Base-by-base conservation (phyloP, 2,888 invertebrate genomes). In the Seladonia tumulorum region DNA sequence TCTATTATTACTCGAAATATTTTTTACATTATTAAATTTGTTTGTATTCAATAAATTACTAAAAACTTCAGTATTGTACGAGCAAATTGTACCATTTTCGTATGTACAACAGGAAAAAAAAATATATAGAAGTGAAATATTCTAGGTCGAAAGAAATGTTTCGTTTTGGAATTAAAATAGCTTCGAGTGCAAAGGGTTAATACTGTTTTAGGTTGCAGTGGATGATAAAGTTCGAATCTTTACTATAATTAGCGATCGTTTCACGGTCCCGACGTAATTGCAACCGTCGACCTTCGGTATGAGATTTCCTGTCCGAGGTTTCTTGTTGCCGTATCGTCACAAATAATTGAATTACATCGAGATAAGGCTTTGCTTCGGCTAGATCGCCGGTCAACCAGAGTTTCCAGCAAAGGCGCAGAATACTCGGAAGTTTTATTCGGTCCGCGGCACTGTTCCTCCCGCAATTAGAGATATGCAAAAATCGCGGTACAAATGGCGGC, bases 401-500 rank as follows among this genome's bases (percentile, higher is more conserved):
- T 63, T 29, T 29, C 63, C 22, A 39, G 68, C 68, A 35, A 68
- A 49, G 63, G n/a, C 16, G 18, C 45, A 7, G 18, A 45, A n/a
- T 25, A 22, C 25, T 70, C 18, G 29, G 72, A 45, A 78, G 66
- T 75, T 71, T 47, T 63, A 82, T 77, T 68, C 79, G 76, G 63
- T 49, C 78, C 78, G 76, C 84, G 74, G 85, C 86, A 74, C 80
- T 81, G 87, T 83, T 81, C 81, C 88, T 87, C 87, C 76, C 81
- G 90, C 88, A 92, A 91, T 92, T 92, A 90, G 89, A 85, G 71
- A 89, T 91, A 92, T 92, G 92, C 91, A 92, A 93, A 93, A 93
- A 91, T 92, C 86, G 72, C 90, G 82, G 90, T 88, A 92, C 92
- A 91, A 93, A 93, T 93, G 93, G 88, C 87, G 89, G 83, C 88